These are phyloP conservation scores for Sturnus vulgaris DNA, from an alignment of 2,113 vertebrate genomes.

Conservation along the genomic window DNA sequence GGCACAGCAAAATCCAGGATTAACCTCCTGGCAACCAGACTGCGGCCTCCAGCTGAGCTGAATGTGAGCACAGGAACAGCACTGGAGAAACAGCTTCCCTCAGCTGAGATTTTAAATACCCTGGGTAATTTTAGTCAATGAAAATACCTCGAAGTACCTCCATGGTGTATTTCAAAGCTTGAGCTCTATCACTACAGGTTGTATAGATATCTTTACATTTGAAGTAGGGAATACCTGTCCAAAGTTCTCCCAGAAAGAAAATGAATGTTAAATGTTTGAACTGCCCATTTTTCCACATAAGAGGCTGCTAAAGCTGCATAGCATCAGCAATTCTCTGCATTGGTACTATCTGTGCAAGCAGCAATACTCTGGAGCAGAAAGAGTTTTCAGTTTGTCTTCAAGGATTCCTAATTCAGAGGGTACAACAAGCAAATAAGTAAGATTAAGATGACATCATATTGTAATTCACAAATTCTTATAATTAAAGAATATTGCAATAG, in stretches of 20 bases:
- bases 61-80: accelerated
- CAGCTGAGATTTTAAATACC: background rate
- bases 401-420: background rate
- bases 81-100: background rate
- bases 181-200: background rate
- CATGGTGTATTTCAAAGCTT: background rate
- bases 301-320: background rate
- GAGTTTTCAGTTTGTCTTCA: background rate
- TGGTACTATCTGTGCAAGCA: accelerated
- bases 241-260: background rate
- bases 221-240: background rate
- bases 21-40: background rate
- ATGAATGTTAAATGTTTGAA: background rate
- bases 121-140: background rate
- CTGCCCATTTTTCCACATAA: background rate
- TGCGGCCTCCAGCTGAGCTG: background rate
- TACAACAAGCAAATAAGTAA: background rate
- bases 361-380: background rate
- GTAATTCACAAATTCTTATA: background rate
- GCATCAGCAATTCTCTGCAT: background rate
- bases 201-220: background rate
- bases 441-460: background rate
- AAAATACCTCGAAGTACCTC: background rate
- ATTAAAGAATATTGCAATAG: background rate
- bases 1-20: background rate